Evolutionary conservation across 2,113 vertebrate species (phyloP), one percentile per base, ranked within the genome.

Genomic region (Pseudopipra pipra): DNA sequence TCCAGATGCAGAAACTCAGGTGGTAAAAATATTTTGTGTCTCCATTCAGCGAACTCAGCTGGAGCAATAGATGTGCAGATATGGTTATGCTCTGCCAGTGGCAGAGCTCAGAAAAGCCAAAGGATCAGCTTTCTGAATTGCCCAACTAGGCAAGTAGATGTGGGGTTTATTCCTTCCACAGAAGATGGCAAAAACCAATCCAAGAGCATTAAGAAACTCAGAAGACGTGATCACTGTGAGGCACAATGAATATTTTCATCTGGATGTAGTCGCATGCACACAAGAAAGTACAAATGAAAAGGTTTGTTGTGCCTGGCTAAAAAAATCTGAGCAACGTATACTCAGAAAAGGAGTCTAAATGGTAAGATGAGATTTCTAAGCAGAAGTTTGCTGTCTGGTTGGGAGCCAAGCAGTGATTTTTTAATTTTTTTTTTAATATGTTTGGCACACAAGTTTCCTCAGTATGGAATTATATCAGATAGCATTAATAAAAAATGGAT

Each of bases 91-190:
- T 85, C 65, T 93, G 81, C 62, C 80, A 46, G 35, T 43, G 39
- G 91, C 68, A 84, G 39, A 91, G 72, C 96, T 97, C 92, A 96
- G 93, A 94, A 97, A 97, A 95, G 80, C 82, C 92, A 95, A 90
- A 96, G 52, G 27, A 80, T 93, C n/a, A 14, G 30, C 95, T 86
- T 73, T 78, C 72, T 44, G 61, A 67, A 55, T 94, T 93, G 95
- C 70, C 82, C 62, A 23, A 46, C 31, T 71, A 27, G 25, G 30
- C 24, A 65, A 47, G 9, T 46, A 18, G 59, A 54, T 33, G 47
- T 83, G 68, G 14, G 17, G 7, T 6, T 49, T 20, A 88, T 85
- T 89, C 72, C 65, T 24, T 95, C 75, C 51, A 37, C 52, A 96
- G 62, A 58, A 82, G 76, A 54, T 88, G 88, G 72, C 70, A 94